These are phyloP conservation scores for Okapia johnstoni DNA, from an alignment of 2,113 vertebrate species.

Conservation along the genomic window DNA sequence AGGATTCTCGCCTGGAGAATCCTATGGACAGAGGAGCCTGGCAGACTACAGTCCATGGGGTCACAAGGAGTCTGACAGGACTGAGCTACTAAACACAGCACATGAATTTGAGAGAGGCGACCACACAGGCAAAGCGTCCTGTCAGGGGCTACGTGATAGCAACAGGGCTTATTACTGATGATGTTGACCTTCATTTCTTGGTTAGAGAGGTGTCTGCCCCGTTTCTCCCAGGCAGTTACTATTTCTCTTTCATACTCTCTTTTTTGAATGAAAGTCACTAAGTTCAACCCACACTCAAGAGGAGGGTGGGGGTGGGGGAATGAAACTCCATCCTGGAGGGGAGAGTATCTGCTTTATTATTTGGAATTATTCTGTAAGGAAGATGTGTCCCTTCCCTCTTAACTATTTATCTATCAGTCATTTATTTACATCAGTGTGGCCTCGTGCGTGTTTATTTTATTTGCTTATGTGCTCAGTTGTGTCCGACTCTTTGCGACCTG, in stretches of 20 bases:
- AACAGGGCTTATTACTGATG: fast-evolving
- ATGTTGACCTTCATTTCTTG: not conserved
- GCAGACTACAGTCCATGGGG: not conserved
- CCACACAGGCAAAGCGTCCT: not conserved
- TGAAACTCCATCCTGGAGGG: not conserved
- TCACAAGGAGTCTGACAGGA: not conserved
- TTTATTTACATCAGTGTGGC: not conserved
- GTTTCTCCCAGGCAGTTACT: not conserved
- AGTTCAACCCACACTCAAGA: not conserved
- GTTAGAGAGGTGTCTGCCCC: too few species aligned
- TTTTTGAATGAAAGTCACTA: not conserved
- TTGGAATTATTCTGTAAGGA: not conserved
- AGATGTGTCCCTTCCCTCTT: not conserved
- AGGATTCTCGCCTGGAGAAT: not conserved
- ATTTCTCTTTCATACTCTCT: not conserved
- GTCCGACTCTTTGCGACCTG: fast-evolving
- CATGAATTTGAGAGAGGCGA: too few species aligned
- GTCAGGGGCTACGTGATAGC: fast-evolving
- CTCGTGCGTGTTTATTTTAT: not conserved
- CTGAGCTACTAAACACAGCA: not conserved
- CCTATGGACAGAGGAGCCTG: not conserved
- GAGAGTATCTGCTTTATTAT: not conserved
- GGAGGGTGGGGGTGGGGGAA: too few species aligned
- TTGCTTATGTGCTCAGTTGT: not conserved
- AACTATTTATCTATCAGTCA: not conserved